phyloP scores from a whole-genome alignment of 2,113 vertebrate species.

The Hemiprocne comata region DNA sequence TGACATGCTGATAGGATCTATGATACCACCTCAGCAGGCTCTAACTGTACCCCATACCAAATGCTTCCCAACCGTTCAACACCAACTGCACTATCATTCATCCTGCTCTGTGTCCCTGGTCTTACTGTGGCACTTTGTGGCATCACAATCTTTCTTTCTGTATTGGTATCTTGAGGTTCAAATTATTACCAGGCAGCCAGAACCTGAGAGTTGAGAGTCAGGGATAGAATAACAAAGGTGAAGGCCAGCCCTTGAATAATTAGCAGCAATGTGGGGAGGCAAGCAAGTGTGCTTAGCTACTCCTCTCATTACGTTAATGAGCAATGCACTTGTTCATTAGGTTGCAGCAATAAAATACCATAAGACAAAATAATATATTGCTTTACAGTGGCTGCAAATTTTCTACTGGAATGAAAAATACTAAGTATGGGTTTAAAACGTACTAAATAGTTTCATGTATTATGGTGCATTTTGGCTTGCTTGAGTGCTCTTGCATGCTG shows the following conservation, averaged over 20 bases:
- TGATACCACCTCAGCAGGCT: neutral
- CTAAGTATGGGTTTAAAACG: neutral
- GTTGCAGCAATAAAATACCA: neutral
- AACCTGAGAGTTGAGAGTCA: neutral
- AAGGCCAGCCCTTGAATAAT: neutral
- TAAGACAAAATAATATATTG: neutral
- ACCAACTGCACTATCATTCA: neutral
- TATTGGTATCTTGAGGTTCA: neutral
- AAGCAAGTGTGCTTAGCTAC: neutral
- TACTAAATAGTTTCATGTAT: neutral
- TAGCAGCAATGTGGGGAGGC: neutral
- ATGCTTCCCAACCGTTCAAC: neutral
- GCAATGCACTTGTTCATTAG: neutral
- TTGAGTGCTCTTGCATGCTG: neutral
- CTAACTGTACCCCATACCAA: accelerated
- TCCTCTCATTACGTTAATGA: neutral
- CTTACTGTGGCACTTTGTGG: neutral
- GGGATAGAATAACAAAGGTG: neutral
- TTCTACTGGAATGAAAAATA: neutral
- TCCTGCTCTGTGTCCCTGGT: neutral
- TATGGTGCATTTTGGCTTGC: neutral
- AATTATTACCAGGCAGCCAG: neutral
- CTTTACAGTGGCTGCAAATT: neutral
- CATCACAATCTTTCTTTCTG: neutral
- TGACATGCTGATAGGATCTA: neutral